Base-by-base conservation (phyloP, 2,797 vertebrate species). In the Danionella dracula region DNA sequence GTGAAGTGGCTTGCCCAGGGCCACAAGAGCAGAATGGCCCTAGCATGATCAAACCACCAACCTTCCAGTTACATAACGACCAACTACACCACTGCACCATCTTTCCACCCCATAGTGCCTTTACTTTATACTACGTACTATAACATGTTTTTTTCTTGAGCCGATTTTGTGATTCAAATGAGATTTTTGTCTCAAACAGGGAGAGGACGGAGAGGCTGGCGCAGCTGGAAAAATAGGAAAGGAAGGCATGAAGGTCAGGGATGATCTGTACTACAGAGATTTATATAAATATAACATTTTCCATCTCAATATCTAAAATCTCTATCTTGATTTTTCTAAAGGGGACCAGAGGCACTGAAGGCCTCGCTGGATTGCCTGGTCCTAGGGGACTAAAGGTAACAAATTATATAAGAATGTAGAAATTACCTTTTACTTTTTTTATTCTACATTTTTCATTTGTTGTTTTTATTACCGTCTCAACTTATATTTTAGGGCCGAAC, bases 261-360 rank as follows among this genome's bases (percentile, higher is more conserved):
- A 16, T 41, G 3, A 27, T 21, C 32, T 57, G 63, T 50, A 20
- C 7, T 37, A 21, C 4, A 27, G 31, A 15, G 1, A 34, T 27
- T 51, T 12, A 15, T 46, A 0, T 10, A 19, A 1, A 11, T 32
- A 4, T 23, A 65, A 8, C 50, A 10, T 6, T 32, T 42, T 44
- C 2, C 32, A 16, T 16, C 50, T 53, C 78, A 61, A 76, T 42
- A 31, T n/a, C n/a, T 77, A 7, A 51, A 42, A 37, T 75, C 21
- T 69, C 66, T 31, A 3, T 78, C 48, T 44, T 60, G 4, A 34
- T 66, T 77, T 34, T 17, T 19, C 54, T 87, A 57, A 85, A 96
- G 94, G 94, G 94, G 29, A 83, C 80, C 66, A 86, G 84, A 70
- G 93, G 94, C 78, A 65, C 81, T 0, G 90, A 91, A 29, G 93